Evolutionary conservation across 2,113 vertebrate genomes (phyloP).

Genomic region (Heloderma charlesbogerti): DNA sequence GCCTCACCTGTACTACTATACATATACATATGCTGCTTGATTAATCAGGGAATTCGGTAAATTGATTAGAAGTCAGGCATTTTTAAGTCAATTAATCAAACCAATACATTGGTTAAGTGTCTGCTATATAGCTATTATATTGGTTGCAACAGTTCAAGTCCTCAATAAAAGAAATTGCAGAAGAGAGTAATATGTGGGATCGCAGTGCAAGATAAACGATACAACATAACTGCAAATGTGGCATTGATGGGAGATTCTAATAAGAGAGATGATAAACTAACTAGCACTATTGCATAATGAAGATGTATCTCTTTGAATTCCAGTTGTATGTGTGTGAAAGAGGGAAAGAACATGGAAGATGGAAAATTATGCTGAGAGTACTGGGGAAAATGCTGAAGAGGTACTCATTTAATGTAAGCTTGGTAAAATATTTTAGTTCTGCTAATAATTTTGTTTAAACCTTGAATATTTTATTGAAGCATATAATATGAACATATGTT

Average conservation of each 20-base stretch:
- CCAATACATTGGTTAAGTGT: not conserved
- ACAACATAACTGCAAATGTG: not conserved
- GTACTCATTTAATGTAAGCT: not conserved
- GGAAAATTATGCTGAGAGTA: not conserved
- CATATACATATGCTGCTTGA: not conserved
- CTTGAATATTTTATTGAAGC: not conserved
- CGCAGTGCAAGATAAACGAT: not conserved
- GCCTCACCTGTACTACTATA: not conserved
- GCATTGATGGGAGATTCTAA: not conserved
- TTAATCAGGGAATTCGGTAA: not conserved
- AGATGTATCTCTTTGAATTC: not conserved
- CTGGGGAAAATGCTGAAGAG: not conserved
- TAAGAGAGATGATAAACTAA: not conserved
- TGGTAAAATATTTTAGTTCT: conserved; percentile 15
- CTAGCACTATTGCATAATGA: not conserved
- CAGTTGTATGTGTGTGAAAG: not conserved
- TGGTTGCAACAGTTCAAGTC: conserved; percentile 44
- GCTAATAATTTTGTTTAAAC: conserved; percentile 27
- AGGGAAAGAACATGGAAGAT: not conserved
- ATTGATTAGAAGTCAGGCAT: not conserved
- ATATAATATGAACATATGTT: not conserved
- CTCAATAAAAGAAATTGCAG: conserved; percentile 29
- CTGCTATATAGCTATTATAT: conserved; percentile 56
- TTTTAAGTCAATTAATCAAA: not conserved
- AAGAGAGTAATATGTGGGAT: not conserved